phyloP scores from a whole-genome alignment of 2,888 invertebrate genomes.

The Drosophila subquinaria region DNA sequence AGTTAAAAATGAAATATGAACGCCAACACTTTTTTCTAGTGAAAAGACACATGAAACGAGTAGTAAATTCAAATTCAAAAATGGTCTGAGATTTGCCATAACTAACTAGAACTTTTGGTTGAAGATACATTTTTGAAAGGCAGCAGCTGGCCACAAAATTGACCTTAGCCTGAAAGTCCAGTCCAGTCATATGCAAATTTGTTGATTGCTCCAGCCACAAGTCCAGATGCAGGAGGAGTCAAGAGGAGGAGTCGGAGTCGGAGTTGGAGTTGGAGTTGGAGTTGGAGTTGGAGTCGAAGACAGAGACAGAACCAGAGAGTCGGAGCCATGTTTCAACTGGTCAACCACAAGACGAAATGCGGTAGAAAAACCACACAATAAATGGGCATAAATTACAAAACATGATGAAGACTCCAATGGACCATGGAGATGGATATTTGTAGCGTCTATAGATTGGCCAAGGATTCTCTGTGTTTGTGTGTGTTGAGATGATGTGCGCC shows the following conservation, averaged over 20 bases:
- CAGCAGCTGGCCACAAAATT: conserved; percentile 69
- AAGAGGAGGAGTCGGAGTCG: not conserved
- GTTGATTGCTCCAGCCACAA: conserved; percentile 59
- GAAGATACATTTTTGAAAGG: conserved; percentile 53
- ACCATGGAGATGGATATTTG: conserved; percentile 8
- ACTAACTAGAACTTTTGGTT: conserved; percentile 43
- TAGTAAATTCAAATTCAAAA: not conserved
- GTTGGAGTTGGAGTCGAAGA: not conserved
- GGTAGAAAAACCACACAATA: conserved; percentile 77
- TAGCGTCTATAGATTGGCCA: conserved; percentile 4
- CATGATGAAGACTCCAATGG: conserved; percentile 63
- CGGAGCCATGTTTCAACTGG: conserved; percentile 53
- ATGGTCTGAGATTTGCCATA: conserved; percentile 31
- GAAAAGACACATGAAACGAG: not conserved
- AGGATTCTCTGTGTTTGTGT: conserved; percentile 8
- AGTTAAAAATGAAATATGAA: too few relatives aligned
- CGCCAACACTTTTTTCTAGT: not conserved
- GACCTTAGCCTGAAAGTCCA: conserved; percentile 48
- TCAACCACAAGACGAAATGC: conserved; percentile 75
- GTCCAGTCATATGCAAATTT: conserved; percentile 65
- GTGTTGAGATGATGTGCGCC: not conserved
- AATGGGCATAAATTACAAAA: conserved; percentile 79
- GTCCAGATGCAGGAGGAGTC: conserved; percentile 18
- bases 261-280: too few relatives aligned
- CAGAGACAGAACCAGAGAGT: conserved; percentile 10